Percentiles rank a stretch among this genome's conserved stretches.
Evolutionary conservation across 2,113 vertebrate species (phyloP).

Genomic region (Toxotes jaculatrix): DNA sequence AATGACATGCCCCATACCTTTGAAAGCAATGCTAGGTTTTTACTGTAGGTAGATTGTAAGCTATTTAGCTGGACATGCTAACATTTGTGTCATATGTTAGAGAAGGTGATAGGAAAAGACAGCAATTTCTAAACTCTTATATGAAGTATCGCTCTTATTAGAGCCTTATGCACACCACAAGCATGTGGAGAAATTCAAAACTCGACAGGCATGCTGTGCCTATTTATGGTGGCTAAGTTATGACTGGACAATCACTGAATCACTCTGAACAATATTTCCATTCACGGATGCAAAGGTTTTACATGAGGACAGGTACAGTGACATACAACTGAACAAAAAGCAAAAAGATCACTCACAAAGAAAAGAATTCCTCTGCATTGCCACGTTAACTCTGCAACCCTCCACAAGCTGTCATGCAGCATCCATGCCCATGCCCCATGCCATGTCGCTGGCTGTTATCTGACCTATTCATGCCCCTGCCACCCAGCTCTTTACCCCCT

Average conservation of each 20-base stretch:
- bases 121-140: background rate
- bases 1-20: background rate
- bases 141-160: background rate
- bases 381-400: background rate
- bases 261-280: background rate
- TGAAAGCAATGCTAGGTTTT: background rate
- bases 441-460: conserved; percentile 37
- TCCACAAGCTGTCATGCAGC: conserved; percentile 13
- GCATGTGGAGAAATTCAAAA: background rate
- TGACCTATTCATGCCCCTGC: conserved; percentile 66
- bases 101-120: background rate
- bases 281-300: background rate
- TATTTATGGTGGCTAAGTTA: background rate
- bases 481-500: conserved; percentile 59
- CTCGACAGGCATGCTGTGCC: background rate
- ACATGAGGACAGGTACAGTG: background rate
- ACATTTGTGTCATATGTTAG: background rate
- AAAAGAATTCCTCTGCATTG: background rate
- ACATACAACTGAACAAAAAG: background rate
- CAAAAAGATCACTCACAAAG: background rate
- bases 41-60: background rate
- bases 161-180: background rate
- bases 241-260: background rate
- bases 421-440: conserved; percentile 10
- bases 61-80: background rate